Evolutionary conservation across 2,888 invertebrate genomes (phyloP), one percentile per base, ranked within the genome.

Genomic region (Falcaria lacertinaria): DNA sequence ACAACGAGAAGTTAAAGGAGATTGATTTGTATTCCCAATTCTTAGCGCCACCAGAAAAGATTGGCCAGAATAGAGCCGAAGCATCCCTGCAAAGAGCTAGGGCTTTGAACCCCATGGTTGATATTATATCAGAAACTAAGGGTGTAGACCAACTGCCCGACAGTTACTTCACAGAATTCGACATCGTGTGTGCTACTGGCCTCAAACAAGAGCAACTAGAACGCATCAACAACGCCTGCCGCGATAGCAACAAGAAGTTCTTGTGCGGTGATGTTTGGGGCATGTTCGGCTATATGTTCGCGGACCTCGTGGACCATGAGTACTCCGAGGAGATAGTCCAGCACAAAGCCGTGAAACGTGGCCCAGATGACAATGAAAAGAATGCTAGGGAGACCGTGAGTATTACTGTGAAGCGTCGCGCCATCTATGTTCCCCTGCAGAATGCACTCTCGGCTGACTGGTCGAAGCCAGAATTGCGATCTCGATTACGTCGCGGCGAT

Each of bases 261-360:
- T 94, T 97, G 60, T 94, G 94, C 57, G 96, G 96, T 0, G 97
- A 97, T 80, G 96, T 97, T 8, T 97, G 95, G 93, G 99, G 99
- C 34, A 94, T 94, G 88, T 95, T 95, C 81, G 98, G 98, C 0
- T 98, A 94, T 78, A 94, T 95, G 72, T 97, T 98, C 75, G 92
- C 95, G 11, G 98, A 99, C 86, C 91, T 98, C 37, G 93, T 95
- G 37, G 92, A 93, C 42, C 97, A 97, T 69, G 92, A 94, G 52
- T 89, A 88, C 50, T 89, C 88, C 0, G 88, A 88, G 45, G 87
- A 88, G 57, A 86, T 89, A 36, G 80, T 89, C 1, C 87, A 88
- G 57, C 80, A 88, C 51, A 87, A 85, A 61, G 80, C 87, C 0
- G 80, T 80, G 1, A 91, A 92, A 59, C 88, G 91, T 1, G 89